Base-by-base conservation (phyloP, 2,113 vertebrate species). In the Cynoglossus semilaevis region DNA sequence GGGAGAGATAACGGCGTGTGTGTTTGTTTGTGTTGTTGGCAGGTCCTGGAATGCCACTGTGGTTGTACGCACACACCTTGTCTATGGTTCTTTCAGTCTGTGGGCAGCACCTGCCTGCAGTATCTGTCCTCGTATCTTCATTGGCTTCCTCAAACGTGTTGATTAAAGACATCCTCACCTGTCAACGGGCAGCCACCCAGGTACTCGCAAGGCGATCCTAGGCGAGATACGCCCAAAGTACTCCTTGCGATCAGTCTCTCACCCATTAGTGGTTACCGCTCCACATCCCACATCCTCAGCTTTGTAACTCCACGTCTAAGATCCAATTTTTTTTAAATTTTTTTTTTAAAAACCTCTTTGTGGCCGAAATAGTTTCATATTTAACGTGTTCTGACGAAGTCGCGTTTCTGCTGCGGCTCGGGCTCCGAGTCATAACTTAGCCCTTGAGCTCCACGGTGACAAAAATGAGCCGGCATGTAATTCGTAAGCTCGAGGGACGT, bases 131-230 rank as follows among this genome's bases (percentile, higher is more conserved):
- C 87, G 82, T 86, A 89, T 91, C 89, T 90, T 72, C 40, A 67
- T 80, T 79, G 75, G 76, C 82, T 87, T 91, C 86, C 87, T 86
- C 72, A 82, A 88, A 91, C 89, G 89, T 91, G 89, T 83, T 91
- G 89, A 92, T 87, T 83, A 91, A 85, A 88, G 72, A 84, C 85
- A 77, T 90, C 87, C 84, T 87, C 76, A 72, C 80, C 83, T 90
- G 85, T 91, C 89, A 87, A 75, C 87, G 62, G n/a, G 65, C 62
- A 70, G 70, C 63, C 77, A 78, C 76, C 55, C 73, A 64, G 62
- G 37, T 64, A 64, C 65, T 73, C 10, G 8, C 38, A 16, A 15
- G 17, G 37, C 43, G 15, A 17, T 69, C 62, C 45, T 62, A 7
- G 36, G n/a, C n/a, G n/a, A n/a, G 34, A 72, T 34, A 65, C 72